Conservation (phyloP, 2,113 vertebrate species). For the Triplophysa rosa region DNA sequence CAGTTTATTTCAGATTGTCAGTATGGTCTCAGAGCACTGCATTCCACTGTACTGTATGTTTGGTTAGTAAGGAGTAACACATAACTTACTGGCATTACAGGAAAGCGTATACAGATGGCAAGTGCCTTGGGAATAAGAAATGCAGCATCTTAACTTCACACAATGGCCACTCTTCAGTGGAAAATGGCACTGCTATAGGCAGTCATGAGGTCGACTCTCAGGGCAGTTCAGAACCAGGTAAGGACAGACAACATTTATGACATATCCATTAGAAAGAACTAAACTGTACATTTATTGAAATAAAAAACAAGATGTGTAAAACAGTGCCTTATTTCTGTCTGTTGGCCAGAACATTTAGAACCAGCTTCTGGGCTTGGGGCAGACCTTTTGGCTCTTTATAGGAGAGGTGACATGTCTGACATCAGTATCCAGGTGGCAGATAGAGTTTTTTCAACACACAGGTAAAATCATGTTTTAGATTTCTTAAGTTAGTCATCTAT, state of each 20-base stretch:
- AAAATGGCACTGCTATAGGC: neutral
- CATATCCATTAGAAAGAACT: neutral
- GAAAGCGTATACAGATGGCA: conserved; percentile 68
- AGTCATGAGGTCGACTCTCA: conserved; percentile 41
- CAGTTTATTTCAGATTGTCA: too few species aligned
- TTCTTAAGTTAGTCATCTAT: neutral
- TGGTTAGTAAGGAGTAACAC: neutral
- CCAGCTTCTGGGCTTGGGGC: conserved; percentile 83
- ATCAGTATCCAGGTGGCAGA: conserved; percentile 83
- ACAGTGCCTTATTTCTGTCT: neutral
- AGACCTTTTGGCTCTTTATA: conserved; percentile 83
- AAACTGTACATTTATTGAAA: too few species aligned
- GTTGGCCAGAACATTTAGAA: conserved; percentile 66
- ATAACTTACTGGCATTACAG: conserved; percentile 45
- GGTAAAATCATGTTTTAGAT: conserved; percentile 68
- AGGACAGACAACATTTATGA: conserved; percentile 2
- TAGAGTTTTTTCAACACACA: conserved; percentile 85
- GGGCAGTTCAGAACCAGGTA: conserved; percentile 61
- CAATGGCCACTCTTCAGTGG: conserved; percentile 1
- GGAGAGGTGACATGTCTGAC: conserved; percentile 79
- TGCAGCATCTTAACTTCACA: neutral
- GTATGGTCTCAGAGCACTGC: too few species aligned
- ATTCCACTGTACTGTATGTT: too few species aligned
- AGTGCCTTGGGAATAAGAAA: conserved; percentile 52
- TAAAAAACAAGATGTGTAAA: too few species aligned